phyloP scores from a whole-genome alignment of 2,797 vertebrate species.

The Eremophila alpestris region DNA sequence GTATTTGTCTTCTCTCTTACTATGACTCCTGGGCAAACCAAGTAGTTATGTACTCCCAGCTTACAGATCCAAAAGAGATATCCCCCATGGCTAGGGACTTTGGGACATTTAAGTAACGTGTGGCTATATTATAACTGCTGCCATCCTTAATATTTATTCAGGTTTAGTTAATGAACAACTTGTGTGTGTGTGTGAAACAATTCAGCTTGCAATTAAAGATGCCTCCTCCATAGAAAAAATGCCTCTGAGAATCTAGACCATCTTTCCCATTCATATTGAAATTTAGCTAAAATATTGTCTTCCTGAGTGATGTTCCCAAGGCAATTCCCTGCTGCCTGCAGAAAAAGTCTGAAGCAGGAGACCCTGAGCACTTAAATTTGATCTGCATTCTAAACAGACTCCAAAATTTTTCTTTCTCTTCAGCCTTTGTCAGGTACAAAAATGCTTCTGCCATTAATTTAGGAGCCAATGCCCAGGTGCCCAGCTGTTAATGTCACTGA shows the following conservation, averaged over 20 bases:
- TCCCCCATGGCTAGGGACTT: not conserved
- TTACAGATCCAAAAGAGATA: not conserved
- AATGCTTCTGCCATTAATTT: not conserved
- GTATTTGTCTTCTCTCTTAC: not conserved
- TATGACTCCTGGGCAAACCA: not conserved
- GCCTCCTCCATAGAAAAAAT: not conserved
- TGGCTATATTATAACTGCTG: not conserved
- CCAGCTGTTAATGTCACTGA: not conserved
- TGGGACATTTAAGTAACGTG: not conserved
- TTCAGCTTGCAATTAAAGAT: not conserved
- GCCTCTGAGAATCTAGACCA: not conserved
- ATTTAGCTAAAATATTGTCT: slow-evolving; percentile 8
- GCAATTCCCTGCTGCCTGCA: slow-evolving; percentile 16
- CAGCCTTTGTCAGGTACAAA: not conserved
- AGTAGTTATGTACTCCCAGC: not conserved
- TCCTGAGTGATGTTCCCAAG: not conserved
- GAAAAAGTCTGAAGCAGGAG: not conserved
- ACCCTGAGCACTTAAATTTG: not conserved
- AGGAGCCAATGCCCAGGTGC: not conserved
- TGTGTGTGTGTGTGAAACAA: not conserved
- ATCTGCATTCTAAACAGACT: slow-evolving; percentile 8
- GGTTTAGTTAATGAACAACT: not conserved
- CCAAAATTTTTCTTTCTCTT: not conserved
- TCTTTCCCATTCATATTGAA: not conserved
- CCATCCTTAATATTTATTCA: not conserved